Evolutionary conservation across 1,140 invertebrate species (phyloP), one percentile per base, ranked within the genome.

Genomic region (Monochamus saltuarius): DNA sequence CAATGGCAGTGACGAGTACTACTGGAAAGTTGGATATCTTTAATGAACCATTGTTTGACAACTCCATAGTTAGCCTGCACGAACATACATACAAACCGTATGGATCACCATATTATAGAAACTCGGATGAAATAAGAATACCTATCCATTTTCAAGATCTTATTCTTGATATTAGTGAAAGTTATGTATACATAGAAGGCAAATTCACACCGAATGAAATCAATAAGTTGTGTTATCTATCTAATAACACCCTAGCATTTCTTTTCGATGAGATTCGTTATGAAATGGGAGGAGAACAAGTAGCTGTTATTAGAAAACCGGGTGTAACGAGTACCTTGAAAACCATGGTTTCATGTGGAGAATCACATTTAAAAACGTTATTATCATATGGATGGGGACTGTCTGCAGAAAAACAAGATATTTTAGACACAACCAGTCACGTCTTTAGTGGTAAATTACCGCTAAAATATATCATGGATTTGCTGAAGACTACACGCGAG

Each of bases 121-220:
- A 62, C 13, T 62, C 62, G 7, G 67, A 67, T 60, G 59, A 69
- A 56, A 65, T 69, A 53, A 35, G 65, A 3, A 71, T 69, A 43
- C 56, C 62, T 3, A 61, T 69, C 4, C 37, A 54, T 39, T 54
- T 54, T 54, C 51, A 54, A 39, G 51, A 55, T 19, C 39, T 63
- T 22, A 56, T 66, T 46, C 62, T 65, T 52, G 67, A 69, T 56
- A 55, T 66, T 11, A 38, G 38, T 11, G 61, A 66, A 11, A 66
- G 66, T 57, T 62, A 46, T 38, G 34, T 70, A 16, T 71, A 65
- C 37, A 66, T 71, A 10, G 67, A 69, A 35, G 66, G 68, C 14
- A 56, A 45, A 64, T 59, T 64, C 42, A n/a, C 8, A 4, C 39
- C n/a, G n/a, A 42, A 54, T 7, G 53, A 43, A n/a, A 1, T 22